Percentiles rank a stretch among this genome's conserved stretches.
These are phyloP conservation scores for Tachysurus fulvidraco DNA, from an alignment of 2,113 vertebrate genomes.

Conservation along the genomic window DNA sequence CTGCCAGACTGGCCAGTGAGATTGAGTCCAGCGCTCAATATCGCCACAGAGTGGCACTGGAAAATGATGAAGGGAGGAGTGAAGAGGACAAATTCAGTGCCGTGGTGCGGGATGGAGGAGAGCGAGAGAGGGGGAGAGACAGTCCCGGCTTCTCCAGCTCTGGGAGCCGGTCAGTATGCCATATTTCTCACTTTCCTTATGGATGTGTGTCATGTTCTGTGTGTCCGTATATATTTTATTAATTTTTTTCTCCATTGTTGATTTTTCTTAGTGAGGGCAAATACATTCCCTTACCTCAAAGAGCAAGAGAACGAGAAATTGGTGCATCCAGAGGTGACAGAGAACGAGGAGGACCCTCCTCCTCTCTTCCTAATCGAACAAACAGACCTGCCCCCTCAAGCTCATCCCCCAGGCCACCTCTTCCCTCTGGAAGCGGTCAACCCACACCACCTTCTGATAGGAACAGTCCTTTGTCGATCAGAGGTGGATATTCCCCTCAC, in stretches of 20 bases:
- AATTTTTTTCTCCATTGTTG: neutral
- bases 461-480: conserved; percentile 70
- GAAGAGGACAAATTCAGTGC: conserved; percentile 89
- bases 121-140: conserved; percentile 64
- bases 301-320: conserved; percentile 84
- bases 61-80: conserved; percentile 84
- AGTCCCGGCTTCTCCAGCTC: conserved; percentile 72
- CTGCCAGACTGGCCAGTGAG: conserved; percentile 83
- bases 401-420: conserved; percentile 60
- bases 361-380: conserved; percentile 67
- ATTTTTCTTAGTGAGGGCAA: conserved; percentile 78
- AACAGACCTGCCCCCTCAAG: conserved; percentile 67
- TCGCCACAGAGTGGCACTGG: conserved; percentile 79
- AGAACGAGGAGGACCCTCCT: conserved; percentile 69
- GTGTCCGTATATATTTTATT: neutral
- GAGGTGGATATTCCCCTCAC: conserved; percentile 72
- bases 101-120: conserved; percentile 72
- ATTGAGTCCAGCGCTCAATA: conserved; percentile 89
- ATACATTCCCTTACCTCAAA: conserved; percentile 85
- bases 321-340: conserved; percentile 56
- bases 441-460: conserved; percentile 68
- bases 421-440: conserved; percentile 58
- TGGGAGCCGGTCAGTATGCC: conserved; percentile 62
- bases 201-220: neutral
- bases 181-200: neutral